Evolutionary conservation across 2,113 vertebrate species (phyloP).

Genomic region (Mormyrus lacerda): DNA sequence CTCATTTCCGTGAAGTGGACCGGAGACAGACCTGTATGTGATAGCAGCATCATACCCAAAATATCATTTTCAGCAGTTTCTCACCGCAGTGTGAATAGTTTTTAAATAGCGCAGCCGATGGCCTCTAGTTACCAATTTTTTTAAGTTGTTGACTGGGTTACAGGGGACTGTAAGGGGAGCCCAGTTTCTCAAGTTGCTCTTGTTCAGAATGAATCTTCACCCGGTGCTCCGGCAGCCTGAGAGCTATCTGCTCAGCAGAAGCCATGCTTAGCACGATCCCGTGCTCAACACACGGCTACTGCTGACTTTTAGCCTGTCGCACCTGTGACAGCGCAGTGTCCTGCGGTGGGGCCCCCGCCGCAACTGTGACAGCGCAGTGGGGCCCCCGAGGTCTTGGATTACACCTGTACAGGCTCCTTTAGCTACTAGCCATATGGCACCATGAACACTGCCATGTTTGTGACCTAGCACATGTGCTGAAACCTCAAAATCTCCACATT

Average conservation of each 20-base stretch:
- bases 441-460: conserved; percentile 26
- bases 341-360: neutral
- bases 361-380: neutral
- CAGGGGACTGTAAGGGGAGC: neutral
- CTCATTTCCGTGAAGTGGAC: neutral
- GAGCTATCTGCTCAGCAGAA: neutral
- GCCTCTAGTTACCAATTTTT: neutral
- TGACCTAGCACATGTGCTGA: neutral
- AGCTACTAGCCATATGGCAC: conserved; percentile 40
- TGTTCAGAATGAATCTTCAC: neutral
- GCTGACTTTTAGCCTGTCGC: neutral
- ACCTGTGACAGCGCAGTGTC: neutral
- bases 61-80: neutral
- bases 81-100: neutral
- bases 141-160: neutral
- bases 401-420: conserved; percentile 38
- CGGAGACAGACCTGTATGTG: neutral
- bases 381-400: conserved; percentile 28
- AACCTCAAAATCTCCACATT: neutral
- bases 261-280: neutral
- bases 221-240: neutral
- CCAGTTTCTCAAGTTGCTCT: neutral
- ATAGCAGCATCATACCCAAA: neutral
- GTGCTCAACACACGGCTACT: neutral
- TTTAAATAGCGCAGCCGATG: neutral